Evolutionary conservation across 2,888 invertebrate species (phyloP).

Genomic region (Caradrina clavipalpis): DNA sequence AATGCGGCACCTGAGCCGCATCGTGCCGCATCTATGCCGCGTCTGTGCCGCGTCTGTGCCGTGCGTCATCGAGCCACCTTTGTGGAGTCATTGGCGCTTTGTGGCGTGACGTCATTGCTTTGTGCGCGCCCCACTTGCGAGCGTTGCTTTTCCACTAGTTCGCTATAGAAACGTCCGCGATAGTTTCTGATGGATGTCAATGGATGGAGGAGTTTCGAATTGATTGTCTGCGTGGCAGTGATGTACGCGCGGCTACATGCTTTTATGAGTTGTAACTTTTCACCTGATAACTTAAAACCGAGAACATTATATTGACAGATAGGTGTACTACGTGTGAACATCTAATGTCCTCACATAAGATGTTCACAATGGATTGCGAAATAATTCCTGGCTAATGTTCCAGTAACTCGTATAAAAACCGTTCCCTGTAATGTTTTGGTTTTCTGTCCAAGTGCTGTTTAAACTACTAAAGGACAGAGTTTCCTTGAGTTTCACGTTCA

Average conservation of each 20-base stretch:
- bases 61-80: conserved; percentile 60
- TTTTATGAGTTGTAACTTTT: neutral
- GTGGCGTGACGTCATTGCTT: conserved; percentile 63
- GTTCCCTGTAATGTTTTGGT: neutral
- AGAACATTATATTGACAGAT: too few species aligned
- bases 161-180: conserved; percentile 57
- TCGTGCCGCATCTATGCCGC: conserved; percentile 13
- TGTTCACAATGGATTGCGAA: too few species aligned
- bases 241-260: conserved; percentile 9
- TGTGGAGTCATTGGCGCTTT: conserved; percentile 63
- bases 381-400: too few species aligned
- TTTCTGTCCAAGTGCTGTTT: neutral
- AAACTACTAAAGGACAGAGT: conserved; percentile 6
- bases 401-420: too few species aligned
- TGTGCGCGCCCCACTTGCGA: conserved; percentile 58
- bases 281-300: neutral
- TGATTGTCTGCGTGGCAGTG: conserved; percentile 40
- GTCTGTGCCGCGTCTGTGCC: conserved; percentile 5
- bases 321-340: too few species aligned
- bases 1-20: conserved; percentile 22
- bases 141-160: conserved; percentile 55
- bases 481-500: neutral
- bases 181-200: conserved; percentile 63
- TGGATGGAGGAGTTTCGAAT: conserved; percentile 54
- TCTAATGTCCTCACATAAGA: too few species aligned